Percentiles rank a stretch among this genome's conserved stretches.
Evolutionary conservation across 2,888 invertebrate genomes (phyloP).

Genomic region (Limenitis camilla): DNA sequence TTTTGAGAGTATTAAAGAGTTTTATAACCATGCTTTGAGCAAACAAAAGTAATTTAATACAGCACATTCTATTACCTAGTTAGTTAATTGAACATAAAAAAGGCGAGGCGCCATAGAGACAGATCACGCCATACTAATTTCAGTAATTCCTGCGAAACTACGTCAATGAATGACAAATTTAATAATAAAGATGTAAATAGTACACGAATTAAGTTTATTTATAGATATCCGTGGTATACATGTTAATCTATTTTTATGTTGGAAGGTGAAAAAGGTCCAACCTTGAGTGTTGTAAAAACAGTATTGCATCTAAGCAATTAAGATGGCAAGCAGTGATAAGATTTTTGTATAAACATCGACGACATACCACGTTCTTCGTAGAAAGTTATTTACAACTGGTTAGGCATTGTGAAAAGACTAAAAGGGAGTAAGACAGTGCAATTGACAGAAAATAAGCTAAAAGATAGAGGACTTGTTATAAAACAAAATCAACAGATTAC

Average conservation of each 20-base stretch:
- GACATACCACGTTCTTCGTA: conserved; percentile 12
- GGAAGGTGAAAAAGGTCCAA: not conserved
- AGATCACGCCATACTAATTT: conserved; percentile 7
- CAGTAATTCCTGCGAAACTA: conserved; percentile 1
- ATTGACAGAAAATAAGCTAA: not conserved
- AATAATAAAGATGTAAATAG: not conserved
- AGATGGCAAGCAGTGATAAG: conserved; percentile 18
- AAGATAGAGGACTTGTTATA: too few species aligned
- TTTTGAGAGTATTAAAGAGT: too few species aligned
- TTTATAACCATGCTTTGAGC: not conserved
- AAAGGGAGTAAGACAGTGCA: not conserved
- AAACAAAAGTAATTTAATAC: not conserved
- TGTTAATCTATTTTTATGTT: not conserved
- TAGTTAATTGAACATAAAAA: conserved; percentile 7
- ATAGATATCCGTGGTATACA: too few species aligned
- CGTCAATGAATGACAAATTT: not conserved
- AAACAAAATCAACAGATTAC: too few species aligned
- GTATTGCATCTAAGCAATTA: conserved; percentile 16
- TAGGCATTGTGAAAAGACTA: conserved; percentile 6
- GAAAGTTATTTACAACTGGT: conserved; percentile 18
- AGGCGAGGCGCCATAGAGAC: not conserved
- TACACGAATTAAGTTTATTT: too few species aligned
- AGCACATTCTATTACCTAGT: not conserved
- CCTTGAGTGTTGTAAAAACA: conserved; percentile 7
- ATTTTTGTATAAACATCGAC: conserved; percentile 13